Conservation (phyloP, 1,140 invertebrate genomes). For the Cherax destructor region DNA sequence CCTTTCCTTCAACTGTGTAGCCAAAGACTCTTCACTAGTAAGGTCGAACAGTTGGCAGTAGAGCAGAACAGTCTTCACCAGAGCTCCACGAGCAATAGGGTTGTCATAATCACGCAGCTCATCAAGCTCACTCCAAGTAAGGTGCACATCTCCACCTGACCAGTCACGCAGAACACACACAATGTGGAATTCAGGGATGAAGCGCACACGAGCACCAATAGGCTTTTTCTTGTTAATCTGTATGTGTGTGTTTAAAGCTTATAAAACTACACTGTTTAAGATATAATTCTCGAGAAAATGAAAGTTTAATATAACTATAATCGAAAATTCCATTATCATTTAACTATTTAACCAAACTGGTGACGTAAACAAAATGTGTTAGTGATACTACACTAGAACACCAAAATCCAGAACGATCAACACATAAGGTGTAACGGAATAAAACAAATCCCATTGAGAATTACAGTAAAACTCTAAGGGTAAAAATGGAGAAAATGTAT, state of each 20-base stretch:
- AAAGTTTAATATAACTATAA: too few species aligned
- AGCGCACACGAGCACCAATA: slow-evolving; percentile 76
- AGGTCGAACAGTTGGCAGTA: slow-evolving; percentile 76
- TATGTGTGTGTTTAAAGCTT: not conserved
- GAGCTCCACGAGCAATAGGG: slow-evolving; percentile 76
- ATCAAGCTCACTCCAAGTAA: slow-evolving; percentile 73
- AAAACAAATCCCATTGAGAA: too few species aligned
- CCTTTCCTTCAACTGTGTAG: slow-evolving; percentile 75
- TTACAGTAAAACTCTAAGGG: too few species aligned
- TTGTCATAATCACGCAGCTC: slow-evolving; percentile 77
- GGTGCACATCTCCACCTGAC: slow-evolving; percentile 70
- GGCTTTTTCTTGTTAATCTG: slow-evolving; percentile 75
- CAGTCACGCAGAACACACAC: slow-evolving; percentile 53
- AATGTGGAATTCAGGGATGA: slow-evolving; percentile 31
- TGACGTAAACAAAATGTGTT: too few species aligned
- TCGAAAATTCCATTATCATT: too few species aligned
- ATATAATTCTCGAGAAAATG: not conserved
- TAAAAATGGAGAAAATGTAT: too few species aligned
- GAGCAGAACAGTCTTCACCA: slow-evolving; percentile 78
- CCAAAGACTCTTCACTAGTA: slow-evolving; percentile 72
- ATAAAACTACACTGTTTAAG: not conserved
- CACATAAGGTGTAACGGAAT: too few species aligned
- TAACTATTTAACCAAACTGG: too few species aligned
- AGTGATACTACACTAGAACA: too few species aligned
- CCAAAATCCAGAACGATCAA: too few species aligned